Percentiles rank a stretch among this genome's conserved stretches.
phyloP scores from a whole-genome alignment of 2,888 invertebrate species.

The Salticus scenicus region DNA sequence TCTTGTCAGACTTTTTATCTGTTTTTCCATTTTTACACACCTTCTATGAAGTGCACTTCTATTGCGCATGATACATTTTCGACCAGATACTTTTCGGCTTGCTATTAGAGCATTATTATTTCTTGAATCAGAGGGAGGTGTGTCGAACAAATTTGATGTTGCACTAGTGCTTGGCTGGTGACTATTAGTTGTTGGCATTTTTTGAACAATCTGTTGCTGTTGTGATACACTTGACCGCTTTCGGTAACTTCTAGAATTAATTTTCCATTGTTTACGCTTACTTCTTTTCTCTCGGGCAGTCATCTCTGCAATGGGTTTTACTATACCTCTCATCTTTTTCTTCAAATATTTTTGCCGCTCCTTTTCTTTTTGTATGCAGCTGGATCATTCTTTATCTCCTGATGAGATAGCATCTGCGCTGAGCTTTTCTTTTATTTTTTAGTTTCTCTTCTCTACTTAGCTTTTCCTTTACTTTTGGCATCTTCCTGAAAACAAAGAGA shows the following conservation, averaged over 20 bases:
- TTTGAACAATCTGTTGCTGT: background rate
- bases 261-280: background rate
- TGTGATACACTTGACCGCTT: background rate
- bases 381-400: background rate
- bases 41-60: background rate
- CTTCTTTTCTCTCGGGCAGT: background rate
- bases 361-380: background rate
- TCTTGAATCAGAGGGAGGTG: background rate
- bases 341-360: too few relatives aligned
- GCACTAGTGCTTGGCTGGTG: background rate
- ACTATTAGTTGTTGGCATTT: background rate
- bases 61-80: background rate
- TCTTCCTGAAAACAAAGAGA: background rate
- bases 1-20: background rate
- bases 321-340: background rate
- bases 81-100: background rate
- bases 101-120: background rate
- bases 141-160: background rate
- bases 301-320: background rate
- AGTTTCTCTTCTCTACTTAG: background rate
- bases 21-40: background rate
- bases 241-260: background rate
- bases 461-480: background rate
- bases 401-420: background rate
- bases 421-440: background rate